Percentiles rank a stretch among this genome's conserved stretches.
Conservation (phyloP, 2,888 invertebrate genomes). For the Rhagonycha lutea region DNA sequence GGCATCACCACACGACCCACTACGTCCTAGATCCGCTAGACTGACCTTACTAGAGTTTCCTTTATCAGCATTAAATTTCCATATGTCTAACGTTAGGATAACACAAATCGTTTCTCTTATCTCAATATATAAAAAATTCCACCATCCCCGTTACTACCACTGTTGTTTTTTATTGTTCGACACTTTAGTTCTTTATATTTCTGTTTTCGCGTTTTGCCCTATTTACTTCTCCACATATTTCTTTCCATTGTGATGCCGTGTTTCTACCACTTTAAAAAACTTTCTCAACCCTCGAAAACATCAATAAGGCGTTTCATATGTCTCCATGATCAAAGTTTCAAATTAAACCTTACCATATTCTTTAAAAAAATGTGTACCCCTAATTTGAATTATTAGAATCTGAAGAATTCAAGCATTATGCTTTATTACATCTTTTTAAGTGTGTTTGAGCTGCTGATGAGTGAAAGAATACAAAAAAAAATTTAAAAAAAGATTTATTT, state of each 20-base stretch:
- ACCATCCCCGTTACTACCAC: neutral
- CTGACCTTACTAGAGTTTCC: constrained; percentile 11
- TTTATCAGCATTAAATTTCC: constrained; percentile 14
- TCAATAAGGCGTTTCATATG: neutral
- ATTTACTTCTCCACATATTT: constrained; percentile 1
- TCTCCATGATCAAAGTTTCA: neutral
- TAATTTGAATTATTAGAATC: no score
- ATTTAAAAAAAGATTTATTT: no score
- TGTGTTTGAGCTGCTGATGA: no score
- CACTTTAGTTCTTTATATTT: neutral
- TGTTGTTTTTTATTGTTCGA: neutral
- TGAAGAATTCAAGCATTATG: no score
- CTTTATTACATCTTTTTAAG: no score
- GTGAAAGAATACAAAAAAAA: no score
- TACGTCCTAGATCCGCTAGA: constrained; percentile 6
- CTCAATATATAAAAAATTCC: constrained; percentile 1
- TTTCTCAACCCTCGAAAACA: neutral
- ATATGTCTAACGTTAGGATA: constrained; percentile 9
- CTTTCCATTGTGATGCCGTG: neutral
- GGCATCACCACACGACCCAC: constrained; percentile 7
- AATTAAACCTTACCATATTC: neutral
- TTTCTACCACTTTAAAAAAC: neutral
- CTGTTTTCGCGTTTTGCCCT: neutral
- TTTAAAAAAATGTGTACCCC: no score
- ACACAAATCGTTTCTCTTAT: constrained; percentile 5